Conservation (phyloP, 2,797 vertebrate species). For the Odontamblyopus lacepedii region DNA sequence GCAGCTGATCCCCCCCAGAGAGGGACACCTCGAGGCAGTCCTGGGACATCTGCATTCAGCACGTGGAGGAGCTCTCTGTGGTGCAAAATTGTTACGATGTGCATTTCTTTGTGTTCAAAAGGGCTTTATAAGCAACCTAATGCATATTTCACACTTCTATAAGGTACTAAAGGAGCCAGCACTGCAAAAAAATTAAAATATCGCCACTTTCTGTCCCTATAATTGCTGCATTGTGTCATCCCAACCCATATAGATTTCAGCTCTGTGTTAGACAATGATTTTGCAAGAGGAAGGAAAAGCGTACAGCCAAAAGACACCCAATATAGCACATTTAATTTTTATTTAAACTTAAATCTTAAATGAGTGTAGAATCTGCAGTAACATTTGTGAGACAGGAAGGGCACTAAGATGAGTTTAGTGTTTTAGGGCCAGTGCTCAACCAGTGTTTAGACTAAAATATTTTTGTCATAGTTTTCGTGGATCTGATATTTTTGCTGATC, state of each 20-base stretch:
- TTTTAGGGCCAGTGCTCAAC: too few species aligned
- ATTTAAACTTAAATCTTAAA: too few species aligned
- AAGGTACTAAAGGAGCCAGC: neutral
- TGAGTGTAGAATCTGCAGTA: too few species aligned
- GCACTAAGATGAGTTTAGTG: too few species aligned
- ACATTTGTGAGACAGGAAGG: too few species aligned
- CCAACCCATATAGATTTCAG: neutral
- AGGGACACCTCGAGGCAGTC: conserved; percentile 33
- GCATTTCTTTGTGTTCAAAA: conserved; percentile 16
- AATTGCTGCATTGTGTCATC: neutral
- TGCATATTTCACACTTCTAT: neutral
- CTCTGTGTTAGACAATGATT: neutral
- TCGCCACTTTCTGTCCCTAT: neutral
- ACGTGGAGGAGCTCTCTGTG: conserved; percentile 12
- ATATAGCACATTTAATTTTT: neutral
- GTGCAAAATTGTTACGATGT: conserved; percentile 3
- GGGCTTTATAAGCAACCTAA: conserved; percentile 5
- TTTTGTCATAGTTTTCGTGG: too few species aligned
- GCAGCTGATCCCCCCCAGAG: conserved; percentile 23
- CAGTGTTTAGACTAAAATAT: too few species aligned
- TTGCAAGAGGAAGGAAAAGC: neutral
- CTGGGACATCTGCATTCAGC: conserved; percentile 18
- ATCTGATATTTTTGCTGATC: too few species aligned
- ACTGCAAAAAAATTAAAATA: neutral
- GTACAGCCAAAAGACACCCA: neutral